Evolutionary conservation across 2,888 invertebrate genomes (phyloP).

Genomic region (Diploptera punctata): DNA sequence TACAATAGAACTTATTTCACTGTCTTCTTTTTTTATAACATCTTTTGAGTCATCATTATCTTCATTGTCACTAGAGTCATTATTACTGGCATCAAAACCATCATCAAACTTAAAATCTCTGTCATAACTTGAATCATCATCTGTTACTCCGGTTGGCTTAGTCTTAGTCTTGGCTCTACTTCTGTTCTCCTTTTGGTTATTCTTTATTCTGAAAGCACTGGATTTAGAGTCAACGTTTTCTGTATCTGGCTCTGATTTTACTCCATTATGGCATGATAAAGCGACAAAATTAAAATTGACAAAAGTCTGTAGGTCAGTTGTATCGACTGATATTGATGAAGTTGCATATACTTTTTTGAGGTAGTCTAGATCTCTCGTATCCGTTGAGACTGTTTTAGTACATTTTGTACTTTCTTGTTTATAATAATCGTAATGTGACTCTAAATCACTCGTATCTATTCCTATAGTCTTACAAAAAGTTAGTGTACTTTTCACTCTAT

Average conservation of each 20-base stretch:
- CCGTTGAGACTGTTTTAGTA: constrained; percentile 33
- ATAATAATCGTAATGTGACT: constrained; percentile 39
- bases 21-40: constrained; percentile 4
- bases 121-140: constrained; percentile 22
- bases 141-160: not conserved
- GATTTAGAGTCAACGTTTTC: not conserved
- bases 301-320: constrained; percentile 1
- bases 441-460: constrained; percentile 38
- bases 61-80: constrained; percentile 20
- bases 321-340: not conserved
- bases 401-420: constrained; percentile 23
- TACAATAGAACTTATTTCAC: not conserved
- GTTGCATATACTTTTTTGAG: constrained; percentile 2
- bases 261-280: not conserved
- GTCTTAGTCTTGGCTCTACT: not conserved
- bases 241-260: not conserved
- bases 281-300: not conserved
- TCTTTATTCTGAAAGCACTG: not conserved
- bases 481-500: not conserved
- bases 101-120: not conserved
- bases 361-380: constrained; percentile 34
- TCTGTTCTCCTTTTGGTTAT: not conserved
- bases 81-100: not conserved
- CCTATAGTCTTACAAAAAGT: constrained; percentile 5
- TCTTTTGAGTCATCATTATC: not conserved